Percentiles rank a stretch among this genome's conserved stretches.
These are phyloP conservation scores for Pammene aurita DNA, from an alignment of 2,888 invertebrate species.

Conservation along the genomic window DNA sequence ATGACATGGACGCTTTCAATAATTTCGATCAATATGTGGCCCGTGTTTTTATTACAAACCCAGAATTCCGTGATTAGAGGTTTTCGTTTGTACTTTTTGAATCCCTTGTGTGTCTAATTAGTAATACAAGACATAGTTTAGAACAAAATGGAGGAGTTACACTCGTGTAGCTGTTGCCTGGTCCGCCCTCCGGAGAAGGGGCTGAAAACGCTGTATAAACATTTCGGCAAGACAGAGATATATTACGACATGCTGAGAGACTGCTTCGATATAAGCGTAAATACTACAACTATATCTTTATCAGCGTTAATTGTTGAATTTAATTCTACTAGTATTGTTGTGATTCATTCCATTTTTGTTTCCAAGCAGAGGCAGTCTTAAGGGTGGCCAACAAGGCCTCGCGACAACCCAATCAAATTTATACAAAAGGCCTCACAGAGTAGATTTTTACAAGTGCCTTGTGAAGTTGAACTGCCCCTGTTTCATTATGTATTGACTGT, in stretches of 20 bases:
- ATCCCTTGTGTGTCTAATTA: neutral
- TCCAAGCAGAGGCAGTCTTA: too few species aligned
- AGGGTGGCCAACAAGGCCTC: too few species aligned
- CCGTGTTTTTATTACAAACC: neutral
- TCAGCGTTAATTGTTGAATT: neutral
- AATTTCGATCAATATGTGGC: slow-evolving; percentile 4
- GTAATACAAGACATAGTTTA: neutral
- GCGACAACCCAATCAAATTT: too few species aligned
- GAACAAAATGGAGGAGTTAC: slow-evolving; percentile 53
- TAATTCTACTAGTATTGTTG: neutral
- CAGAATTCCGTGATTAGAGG: neutral
- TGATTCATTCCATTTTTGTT: neutral
- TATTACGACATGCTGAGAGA: slow-evolving; percentile 73
- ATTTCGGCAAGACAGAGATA: slow-evolving; percentile 64
- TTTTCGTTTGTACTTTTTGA: neutral
- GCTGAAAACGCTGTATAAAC: slow-evolving; percentile 59
- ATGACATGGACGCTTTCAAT: slow-evolving; percentile 18
- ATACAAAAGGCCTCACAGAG: too few species aligned
- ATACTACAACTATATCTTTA: slow-evolving; percentile 29
- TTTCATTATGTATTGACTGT: too few species aligned
- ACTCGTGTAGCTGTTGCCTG: slow-evolving; percentile 67
- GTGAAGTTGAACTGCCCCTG: too few species aligned
- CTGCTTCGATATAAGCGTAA: slow-evolving; percentile 75
- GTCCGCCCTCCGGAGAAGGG: slow-evolving; percentile 68
- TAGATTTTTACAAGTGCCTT: too few species aligned